Conservation (phyloP, 2,797 vertebrate genomes). For the Thunnus albacares region DNA sequence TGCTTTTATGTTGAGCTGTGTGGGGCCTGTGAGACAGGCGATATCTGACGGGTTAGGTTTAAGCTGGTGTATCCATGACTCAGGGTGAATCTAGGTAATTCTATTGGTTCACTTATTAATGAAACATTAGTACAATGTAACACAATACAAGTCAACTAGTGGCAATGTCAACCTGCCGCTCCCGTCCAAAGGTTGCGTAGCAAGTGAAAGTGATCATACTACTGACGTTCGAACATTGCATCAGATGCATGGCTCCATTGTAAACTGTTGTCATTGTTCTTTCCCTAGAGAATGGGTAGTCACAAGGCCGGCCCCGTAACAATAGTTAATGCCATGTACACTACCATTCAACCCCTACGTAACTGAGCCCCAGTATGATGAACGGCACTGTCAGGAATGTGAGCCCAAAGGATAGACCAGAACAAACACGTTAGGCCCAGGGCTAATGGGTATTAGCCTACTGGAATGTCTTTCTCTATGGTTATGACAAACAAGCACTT, state of each 20-base stretch:
- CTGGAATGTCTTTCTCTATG: slow-evolving; percentile 7
- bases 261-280: slow-evolving; percentile 62
- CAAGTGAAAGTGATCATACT: slow-evolving; percentile 59
- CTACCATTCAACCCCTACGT: slow-evolving; percentile 31
- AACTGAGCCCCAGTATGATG: slow-evolving; percentile 41
- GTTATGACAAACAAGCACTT: slow-evolving; percentile 26
- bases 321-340: slow-evolving; percentile 55
- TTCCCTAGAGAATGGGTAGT: slow-evolving; percentile 40
- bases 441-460: slow-evolving; percentile 26
- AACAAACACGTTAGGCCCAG: slow-evolving; percentile 38
- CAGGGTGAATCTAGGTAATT: neutral
- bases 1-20: slow-evolving; percentile 26
- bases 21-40: slow-evolving; percentile 7
- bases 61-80: slow-evolving; percentile 29
- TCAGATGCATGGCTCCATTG: slow-evolving; percentile 65
- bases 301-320: slow-evolving; percentile 58
- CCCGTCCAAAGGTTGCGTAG: slow-evolving; percentile 27
- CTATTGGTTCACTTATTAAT: neutral
- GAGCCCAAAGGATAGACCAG: slow-evolving; percentile 46
- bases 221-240: slow-evolving; percentile 59
- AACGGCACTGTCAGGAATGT: slow-evolving; percentile 54
- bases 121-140: slow-evolving; percentile 32
- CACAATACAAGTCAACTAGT: slow-evolving; percentile 31
- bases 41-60: slow-evolving; percentile 4
- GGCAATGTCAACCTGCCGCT: slow-evolving; percentile 22